Evolutionary conservation across 2,113 vertebrate genomes (phyloP).

Genomic region (Tragulus kanchil): DNA sequence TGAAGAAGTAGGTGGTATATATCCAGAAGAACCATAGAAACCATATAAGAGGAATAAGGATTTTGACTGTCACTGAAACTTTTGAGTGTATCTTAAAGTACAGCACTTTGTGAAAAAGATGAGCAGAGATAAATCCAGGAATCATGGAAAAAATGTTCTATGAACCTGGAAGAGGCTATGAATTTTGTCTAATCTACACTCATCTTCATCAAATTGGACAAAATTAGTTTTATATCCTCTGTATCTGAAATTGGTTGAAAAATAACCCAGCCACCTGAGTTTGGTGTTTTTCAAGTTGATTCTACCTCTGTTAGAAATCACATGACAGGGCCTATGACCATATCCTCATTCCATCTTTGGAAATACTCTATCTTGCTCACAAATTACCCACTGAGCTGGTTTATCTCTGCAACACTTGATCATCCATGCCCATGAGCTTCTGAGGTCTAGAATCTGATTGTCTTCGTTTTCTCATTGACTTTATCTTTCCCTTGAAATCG

Average conservation of each 20-base stretch:
- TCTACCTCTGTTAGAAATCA: background rate
- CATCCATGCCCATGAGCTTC: background rate
- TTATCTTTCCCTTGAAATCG: too few species aligned
- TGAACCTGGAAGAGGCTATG: background rate
- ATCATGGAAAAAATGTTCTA: constrained; percentile 21
- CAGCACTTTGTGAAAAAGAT: background rate
- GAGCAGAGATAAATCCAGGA: constrained; percentile 34
- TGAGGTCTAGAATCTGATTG: background rate
- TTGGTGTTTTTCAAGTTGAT: background rate
- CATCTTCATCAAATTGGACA: background rate
- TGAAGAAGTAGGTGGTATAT: background rate
- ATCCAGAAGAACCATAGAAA: constrained; percentile 14
- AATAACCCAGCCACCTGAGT: background rate
- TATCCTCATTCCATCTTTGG: background rate
- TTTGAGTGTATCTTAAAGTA: constrained; percentile 41
- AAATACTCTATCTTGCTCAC: background rate
- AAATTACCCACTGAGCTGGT: background rate
- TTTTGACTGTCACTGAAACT: constrained; percentile 52
- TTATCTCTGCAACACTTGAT: background rate
- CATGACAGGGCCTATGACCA: background rate
- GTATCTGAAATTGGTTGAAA: constrained; percentile 25
- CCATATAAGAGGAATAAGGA: background rate
- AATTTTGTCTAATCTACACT: background rate
- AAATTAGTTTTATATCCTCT: constrained; percentile 8
- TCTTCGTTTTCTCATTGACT: background rate